Evolutionary conservation across 2,113 vertebrate species (phyloP).

Genomic region (Sclerurus mexicanus): DNA sequence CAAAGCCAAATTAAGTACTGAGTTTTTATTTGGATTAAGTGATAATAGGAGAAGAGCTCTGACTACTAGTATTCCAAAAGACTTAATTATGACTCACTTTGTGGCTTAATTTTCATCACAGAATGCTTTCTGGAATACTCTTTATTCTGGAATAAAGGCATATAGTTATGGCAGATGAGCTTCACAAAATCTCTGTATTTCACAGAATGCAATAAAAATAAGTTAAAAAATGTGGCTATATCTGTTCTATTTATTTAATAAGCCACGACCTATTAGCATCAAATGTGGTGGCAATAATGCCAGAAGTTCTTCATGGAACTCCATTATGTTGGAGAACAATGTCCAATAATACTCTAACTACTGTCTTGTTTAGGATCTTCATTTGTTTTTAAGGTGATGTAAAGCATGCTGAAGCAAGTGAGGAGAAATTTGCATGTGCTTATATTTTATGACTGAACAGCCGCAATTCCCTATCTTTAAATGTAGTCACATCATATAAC

Average conservation of each 20-base stretch:
- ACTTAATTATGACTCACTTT: constrained; percentile 44
- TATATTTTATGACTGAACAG: background rate
- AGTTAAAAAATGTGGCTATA: background rate
- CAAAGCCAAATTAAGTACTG: background rate
- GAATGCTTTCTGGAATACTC: constrained; percentile 5
- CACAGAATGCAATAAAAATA: background rate
- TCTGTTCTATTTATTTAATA: constrained; percentile 21
- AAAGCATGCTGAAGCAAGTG: constrained; percentile 25
- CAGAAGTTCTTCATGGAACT: background rate
- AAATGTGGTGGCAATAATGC: background rate
- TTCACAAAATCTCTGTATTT: constrained; percentile 5
- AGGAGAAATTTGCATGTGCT: constrained; percentile 51
- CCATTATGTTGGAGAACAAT: constrained; percentile 9
- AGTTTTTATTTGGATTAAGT: constrained; percentile 39
- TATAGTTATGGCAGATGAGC: background rate
- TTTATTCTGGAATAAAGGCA: constrained; percentile 37
- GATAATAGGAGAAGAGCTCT: constrained; percentile 23
- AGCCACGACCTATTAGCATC: background rate
- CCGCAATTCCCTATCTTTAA: background rate
- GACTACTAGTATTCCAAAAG: constrained; percentile 5
- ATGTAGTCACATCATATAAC: constrained; percentile 11
- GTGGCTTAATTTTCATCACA: constrained; percentile 36
- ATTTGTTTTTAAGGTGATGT: background rate
- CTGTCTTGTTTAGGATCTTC: constrained; percentile 7
- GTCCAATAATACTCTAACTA: constrained; percentile 20